phyloP scores from a whole-genome alignment of 2,113 vertebrate species.

The Promerops cafer region DNA sequence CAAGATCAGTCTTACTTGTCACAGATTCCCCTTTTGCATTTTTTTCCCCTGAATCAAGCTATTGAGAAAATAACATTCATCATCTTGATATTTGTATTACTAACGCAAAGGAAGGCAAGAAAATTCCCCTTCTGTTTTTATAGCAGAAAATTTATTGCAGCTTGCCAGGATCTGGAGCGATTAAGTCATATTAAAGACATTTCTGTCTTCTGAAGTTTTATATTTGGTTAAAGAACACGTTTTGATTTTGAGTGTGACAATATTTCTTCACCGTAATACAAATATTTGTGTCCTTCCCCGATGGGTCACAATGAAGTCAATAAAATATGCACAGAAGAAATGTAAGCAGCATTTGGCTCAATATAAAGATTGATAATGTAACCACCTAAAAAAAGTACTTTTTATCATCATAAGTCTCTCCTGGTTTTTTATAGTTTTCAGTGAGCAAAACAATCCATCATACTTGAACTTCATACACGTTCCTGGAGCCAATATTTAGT shows the following conservation, averaged over 20 bases:
- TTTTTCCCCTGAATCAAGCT: not conserved
- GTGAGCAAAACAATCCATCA: slow-evolving; percentile 29
- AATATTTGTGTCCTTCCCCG: slow-evolving; percentile 7
- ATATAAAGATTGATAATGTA: slow-evolving; percentile 49
- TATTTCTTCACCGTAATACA: not conserved
- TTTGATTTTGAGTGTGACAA: not conserved
- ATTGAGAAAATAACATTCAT: not conserved
- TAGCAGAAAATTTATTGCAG: not conserved
- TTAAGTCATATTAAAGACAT: not conserved
- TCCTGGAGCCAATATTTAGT: not conserved
- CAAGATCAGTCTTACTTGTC: not conserved
- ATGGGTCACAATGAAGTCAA: not conserved
- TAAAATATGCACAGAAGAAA: slow-evolving; percentile 31
- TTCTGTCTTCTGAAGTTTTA: slow-evolving; percentile 7
- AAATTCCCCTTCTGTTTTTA: not conserved
- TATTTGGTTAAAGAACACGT: not conserved
- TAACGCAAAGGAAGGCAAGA: not conserved
- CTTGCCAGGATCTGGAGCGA: not conserved
- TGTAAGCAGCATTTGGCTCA: not conserved
- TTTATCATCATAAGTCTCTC: slow-evolving; percentile 36
- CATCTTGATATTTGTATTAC: not conserved
- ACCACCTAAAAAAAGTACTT: not conserved
- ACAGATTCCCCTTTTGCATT: not conserved
- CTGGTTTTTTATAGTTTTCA: slow-evolving; percentile 2
- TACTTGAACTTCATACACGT: not conserved